A percentile compares a stretch with the other conserved stretches of the same genome.
These are phyloP conservation scores for Spodoptera frugiperda DNA, from an alignment of 1,140 invertebrate genomes.

Conservation along the genomic window DNA sequence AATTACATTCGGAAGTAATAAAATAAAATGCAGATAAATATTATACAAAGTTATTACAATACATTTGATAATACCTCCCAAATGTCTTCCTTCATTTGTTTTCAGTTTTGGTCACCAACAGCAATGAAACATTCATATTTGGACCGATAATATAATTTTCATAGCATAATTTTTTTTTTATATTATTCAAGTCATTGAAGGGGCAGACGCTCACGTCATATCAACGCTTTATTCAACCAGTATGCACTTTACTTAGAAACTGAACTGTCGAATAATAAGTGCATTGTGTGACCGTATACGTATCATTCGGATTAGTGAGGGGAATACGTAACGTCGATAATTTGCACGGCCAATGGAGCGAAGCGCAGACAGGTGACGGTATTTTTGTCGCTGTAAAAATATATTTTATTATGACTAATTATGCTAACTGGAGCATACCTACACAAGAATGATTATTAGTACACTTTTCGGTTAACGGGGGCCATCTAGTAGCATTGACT, in stretches of 20 bases:
- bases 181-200: constrained; percentile 71
- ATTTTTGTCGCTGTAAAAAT: constrained; percentile 20
- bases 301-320: constrained; percentile 81
- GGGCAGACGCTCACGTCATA: constrained; percentile 78
- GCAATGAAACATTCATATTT: constrained; percentile 26
- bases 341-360: constrained; percentile 58
- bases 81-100: constrained; percentile 36
- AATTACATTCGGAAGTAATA: background rate
- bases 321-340: constrained; percentile 81
- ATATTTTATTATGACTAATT: constrained; percentile 28
- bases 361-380: constrained; percentile 29
- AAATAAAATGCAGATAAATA: constrained; percentile 15
- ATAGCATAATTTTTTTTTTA: constrained; percentile 59
- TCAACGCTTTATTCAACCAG: constrained; percentile 73
- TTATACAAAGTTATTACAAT: background rate
- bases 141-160: constrained; percentile 38
- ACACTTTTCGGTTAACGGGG: background rate
- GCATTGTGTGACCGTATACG: constrained; percentile 83
- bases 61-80: constrained; percentile 1
- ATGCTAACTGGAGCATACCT: background rate
- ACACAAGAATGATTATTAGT: too few species aligned
- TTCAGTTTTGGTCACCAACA: constrained; percentile 24
- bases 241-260: constrained; percentile 85
- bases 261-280: constrained; percentile 85
- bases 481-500: background rate